These are phyloP conservation scores for Pseudomyrmex sp. DNA, from an alignment of 1,140 invertebrate species.

Conservation along the genomic window DNA sequence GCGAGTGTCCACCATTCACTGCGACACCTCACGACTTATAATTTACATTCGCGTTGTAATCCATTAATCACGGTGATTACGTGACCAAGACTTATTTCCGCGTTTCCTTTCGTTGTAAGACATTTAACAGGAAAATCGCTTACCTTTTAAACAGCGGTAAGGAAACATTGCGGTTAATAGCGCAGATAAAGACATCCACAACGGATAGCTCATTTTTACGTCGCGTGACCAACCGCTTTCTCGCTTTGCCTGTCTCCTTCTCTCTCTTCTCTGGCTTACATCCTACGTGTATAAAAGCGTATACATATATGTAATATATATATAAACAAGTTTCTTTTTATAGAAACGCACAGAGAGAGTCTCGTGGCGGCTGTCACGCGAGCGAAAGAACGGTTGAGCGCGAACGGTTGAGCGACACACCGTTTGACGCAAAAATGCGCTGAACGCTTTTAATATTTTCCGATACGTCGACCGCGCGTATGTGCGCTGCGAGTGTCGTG, in stretches of 20 bases:
- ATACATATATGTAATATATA: neutral
- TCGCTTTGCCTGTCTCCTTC: neutral
- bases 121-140: constrained; percentile 64
- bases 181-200: constrained; percentile 70
- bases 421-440: constrained; percentile 6
- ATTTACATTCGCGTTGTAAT: constrained; percentile 36
- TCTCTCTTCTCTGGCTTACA: neutral
- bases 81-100: constrained; percentile 63
- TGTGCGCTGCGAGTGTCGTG: neutral
- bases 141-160: constrained; percentile 46
- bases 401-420: neutral
- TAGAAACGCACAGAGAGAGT: constrained; percentile 5
- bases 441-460: constrained; percentile 52
- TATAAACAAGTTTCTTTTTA: constrained; percentile 22
- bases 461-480: neutral
- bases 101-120: constrained; percentile 14
- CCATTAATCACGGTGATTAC: constrained; percentile 67
- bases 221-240: constrained; percentile 62
- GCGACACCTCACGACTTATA: constrained; percentile 39
- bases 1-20: constrained; percentile 6
- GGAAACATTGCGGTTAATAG: constrained; percentile 65
- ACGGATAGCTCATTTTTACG: constrained; percentile 16
- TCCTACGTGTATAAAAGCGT: neutral
- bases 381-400: neutral
- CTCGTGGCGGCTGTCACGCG: constrained; percentile 36